Evolutionary conservation across 2,888 invertebrate genomes (phyloP).

Genomic region (Diadegma fenestrale): DNA sequence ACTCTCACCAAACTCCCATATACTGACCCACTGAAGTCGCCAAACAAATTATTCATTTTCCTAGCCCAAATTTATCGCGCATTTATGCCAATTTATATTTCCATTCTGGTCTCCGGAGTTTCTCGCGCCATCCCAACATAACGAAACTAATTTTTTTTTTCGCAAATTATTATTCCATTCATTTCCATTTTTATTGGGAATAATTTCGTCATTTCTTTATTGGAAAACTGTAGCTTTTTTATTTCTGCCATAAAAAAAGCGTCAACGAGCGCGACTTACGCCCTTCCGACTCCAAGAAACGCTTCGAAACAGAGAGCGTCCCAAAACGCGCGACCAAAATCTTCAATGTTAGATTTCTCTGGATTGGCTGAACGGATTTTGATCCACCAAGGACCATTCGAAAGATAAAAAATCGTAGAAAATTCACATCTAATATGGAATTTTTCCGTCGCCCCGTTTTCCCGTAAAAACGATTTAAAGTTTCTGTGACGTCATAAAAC

Average conservation of each 20-base stretch:
- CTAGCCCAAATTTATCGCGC: not conserved
- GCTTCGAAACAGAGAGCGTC: no score
- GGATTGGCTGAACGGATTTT: no score
- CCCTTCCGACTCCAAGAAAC: no score
- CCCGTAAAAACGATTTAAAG: no score
- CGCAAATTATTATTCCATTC: not conserved
- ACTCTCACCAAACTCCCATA: not conserved
- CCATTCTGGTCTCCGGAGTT: not conserved
- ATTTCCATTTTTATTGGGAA: not conserved
- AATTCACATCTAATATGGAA: no score
- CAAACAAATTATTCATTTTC: not conserved
- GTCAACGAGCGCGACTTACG: no score
- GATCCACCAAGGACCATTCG: no score
- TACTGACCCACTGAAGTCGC: not conserved
- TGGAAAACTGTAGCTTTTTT: not conserved
- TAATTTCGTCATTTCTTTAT: not conserved
- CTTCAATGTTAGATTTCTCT: no score
- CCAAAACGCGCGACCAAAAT: no score
- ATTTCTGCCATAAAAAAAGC: not conserved
- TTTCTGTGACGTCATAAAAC: no score
- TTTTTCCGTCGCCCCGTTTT: no score
- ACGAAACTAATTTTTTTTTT: not conserved
- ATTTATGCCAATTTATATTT: not conserved
- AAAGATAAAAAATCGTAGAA: no score
- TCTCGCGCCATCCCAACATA: not conserved